Base-by-base conservation (phyloP, 2,797 vertebrate genomes). In the Eidolon dupreanum region DNA sequence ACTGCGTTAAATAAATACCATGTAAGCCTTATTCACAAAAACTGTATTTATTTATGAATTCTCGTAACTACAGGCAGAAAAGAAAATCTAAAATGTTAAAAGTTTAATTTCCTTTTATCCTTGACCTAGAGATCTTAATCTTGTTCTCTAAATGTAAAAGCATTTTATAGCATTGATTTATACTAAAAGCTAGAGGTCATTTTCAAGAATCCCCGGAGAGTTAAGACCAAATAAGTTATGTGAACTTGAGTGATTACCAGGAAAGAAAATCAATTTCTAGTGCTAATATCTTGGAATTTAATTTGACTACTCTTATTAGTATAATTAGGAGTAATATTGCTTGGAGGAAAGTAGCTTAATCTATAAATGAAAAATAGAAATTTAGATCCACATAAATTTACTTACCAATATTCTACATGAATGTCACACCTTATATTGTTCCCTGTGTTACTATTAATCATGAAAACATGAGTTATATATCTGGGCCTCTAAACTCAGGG, bases 291-390 rank as follows among this genome's bases (percentile, higher is more conserved):
- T 77, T 79, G 36, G 16, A 85, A 94, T 94, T 79, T 94, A 90
- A 85, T 96, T 92, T 90, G 66, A 66, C 84, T 61, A 85, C 31
- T 85, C 31, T 43, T 93, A 41, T 93, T 90, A 92, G 31, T 65
- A 79, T 59, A 90, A 92, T 85, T 95, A 97, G 11, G 8, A 12
- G 24, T 75, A 63, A 24, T 63, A 90, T 71, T 77, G 49, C 83
- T 92, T 77, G 4, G 24, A 92, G 41, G 22, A 17, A 88, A 79
- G 20, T 55, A 55, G 16, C 16, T 79, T 77, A 79, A 82, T 95
- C 53, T 81, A 33, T 31, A 53, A 83, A 74, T 38, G 10, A 90
- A 68, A 13, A 77, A 68, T 19, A 49, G 2, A 90, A 84, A 66
- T 41, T 90, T 93, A 87, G 51, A 68, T 19, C 2, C 12, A 88